phyloP scores from a whole-genome alignment of 2,113 vertebrate genomes.

The Salvelinus sp. region DNA sequence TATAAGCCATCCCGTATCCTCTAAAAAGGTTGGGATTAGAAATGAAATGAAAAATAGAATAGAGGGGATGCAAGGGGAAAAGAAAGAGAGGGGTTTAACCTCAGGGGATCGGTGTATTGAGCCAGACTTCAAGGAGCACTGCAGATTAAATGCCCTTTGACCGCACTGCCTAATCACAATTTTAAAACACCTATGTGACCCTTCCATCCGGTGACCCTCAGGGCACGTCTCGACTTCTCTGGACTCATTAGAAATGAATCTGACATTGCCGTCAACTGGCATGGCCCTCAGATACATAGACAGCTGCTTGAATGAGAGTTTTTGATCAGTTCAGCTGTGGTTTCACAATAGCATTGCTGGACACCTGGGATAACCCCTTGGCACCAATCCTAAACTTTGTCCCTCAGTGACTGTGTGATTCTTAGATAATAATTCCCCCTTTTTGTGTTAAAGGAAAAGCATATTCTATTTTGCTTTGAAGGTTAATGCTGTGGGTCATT shows the following conservation, averaged over 20 bases:
- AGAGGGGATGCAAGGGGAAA: constrained; percentile 39
- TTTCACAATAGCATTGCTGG: constrained; percentile 15
- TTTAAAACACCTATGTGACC: constrained; percentile 62
- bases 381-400: constrained; percentile 40
- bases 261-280: constrained; percentile 19
- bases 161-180: constrained; percentile 67
- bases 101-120: constrained; percentile 62
- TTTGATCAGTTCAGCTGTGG: constrained; percentile 46
- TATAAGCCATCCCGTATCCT: background rate
- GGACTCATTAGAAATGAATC: constrained; percentile 60
- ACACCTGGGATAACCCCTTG: constrained; percentile 14
- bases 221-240: constrained; percentile 43
- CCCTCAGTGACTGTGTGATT: constrained; percentile 39
- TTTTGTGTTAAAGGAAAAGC: constrained; percentile 44
- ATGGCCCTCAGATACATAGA: background rate
- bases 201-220: constrained; percentile 42
- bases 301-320: constrained; percentile 25
- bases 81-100: constrained; percentile 50
- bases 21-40: background rate
- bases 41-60: constrained; percentile 27
- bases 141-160: constrained; percentile 56
- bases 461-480: constrained; percentile 50
- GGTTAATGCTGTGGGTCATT: constrained; percentile 66
- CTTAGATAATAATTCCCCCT: constrained; percentile 48
- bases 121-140: constrained; percentile 52